Percentiles rank a stretch among this genome's conserved stretches.
phyloP scores from a whole-genome alignment of 2,888 invertebrate species.

The Stenolophus ochropezus region DNA sequence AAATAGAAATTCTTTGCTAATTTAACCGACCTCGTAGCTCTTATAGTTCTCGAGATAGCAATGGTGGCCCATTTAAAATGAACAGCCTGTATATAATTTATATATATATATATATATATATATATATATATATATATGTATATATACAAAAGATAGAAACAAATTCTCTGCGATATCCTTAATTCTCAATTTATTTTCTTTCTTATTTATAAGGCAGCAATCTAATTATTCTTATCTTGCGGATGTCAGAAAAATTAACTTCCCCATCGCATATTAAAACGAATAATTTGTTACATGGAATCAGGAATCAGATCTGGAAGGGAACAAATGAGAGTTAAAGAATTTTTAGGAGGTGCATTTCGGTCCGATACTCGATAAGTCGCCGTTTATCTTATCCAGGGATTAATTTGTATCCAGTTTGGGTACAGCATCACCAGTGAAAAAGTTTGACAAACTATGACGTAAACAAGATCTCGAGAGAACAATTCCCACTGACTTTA shows the following conservation, averaged over 20 bases:
- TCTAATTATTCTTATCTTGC: neutral
- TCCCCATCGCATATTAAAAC: slow-evolving; percentile 7
- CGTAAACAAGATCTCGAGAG: slow-evolving; percentile 44
- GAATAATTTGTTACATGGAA: slow-evolving; percentile 23
- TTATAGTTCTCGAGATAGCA: no score
- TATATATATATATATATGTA: no score
- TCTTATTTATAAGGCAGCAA: neutral
- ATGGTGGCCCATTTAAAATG: no score
- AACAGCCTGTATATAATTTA: no score
- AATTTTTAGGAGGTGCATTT: neutral
- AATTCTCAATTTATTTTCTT: neutral
- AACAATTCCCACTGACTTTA: neutral
- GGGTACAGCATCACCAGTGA: slow-evolving; percentile 4
- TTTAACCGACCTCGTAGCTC: no score
- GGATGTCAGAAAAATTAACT: neutral
- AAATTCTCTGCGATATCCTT: no score
- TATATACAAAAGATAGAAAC: no score
- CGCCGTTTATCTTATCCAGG: slow-evolving; percentile 34
- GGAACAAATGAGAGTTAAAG: slow-evolving; percentile 6
- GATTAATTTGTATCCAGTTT: slow-evolving; percentile 54
- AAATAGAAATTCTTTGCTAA: no score
- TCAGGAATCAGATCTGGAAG: slow-evolving; percentile 18
- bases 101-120: no score
- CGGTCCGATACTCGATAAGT: slow-evolving; percentile 24
- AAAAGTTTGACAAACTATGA: slow-evolving; percentile 49